Base-by-base conservation (phyloP, 2,797 vertebrate genomes). In the Amblyraja radiata region DNA sequence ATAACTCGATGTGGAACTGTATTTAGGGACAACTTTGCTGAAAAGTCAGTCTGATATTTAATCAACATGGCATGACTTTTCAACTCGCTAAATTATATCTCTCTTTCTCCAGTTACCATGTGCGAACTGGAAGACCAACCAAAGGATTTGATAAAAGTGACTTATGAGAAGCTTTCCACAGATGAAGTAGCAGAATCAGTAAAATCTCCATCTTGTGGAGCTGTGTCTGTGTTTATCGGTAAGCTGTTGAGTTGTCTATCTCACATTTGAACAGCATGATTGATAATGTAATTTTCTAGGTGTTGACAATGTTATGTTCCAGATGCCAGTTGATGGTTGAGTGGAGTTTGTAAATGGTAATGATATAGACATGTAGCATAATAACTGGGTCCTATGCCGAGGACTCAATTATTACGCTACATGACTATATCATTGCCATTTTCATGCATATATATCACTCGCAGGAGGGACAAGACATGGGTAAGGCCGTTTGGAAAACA, bases 201-300 rank as follows among this genome's bases (percentile, higher is more conserved):
- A 6, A 65, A 95, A 93, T 98, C 97, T 93, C 94, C 97, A 0
- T 96, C 93, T 81, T 98, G 99, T 95, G 99, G 98, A 58, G 98
- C 98, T 25, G 93, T 97, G 25, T 97, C 98, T 63, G 90, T 99
- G 0, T 99, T 99, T 93, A 95, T 99, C 94, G 98, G 98, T 99
- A 94, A 95, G 96, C 95, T 94, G 14, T 76, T 99, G 94, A 95
- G 96, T 95, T 94, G 23, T 25, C 36, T 0, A 76, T 54, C 71
- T 92, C 1, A 68, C 54, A 54, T 76, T 92, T 39, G 46, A 46
- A 73, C 5, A 73, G 32, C 23, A 28, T 76, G 71, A 58, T n/a
- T 21, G 54, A 7, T 8, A 9, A 13, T 13, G 28, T 36, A 74
- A 39, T 18, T 25, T 54, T 73, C 21, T 73, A 54, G 46, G 2